Evolutionary conservation across 2,888 invertebrate genomes (phyloP).

Genomic region (Malacosoma neustria): DNA sequence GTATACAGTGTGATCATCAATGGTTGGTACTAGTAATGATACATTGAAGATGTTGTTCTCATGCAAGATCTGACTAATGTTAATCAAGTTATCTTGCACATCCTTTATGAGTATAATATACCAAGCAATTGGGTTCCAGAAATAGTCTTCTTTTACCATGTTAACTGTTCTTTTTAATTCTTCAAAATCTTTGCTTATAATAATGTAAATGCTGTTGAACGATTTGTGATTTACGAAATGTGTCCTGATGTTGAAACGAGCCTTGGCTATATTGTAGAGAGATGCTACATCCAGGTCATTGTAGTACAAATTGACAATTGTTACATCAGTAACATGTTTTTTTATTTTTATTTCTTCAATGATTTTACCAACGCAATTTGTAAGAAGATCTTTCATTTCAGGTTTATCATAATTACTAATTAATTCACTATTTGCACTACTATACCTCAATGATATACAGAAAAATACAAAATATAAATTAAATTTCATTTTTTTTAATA

Average conservation of each 20-base stretch:
- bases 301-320: slow-evolving; percentile 20
- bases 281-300: slow-evolving; percentile 10
- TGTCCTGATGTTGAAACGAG: slow-evolving; percentile 19
- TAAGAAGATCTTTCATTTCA: slow-evolving; percentile 4
- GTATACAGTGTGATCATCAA: slow-evolving; percentile 8
- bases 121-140: slow-evolving; percentile 27
- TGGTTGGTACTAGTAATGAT: slow-evolving; percentile 7
- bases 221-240: slow-evolving; percentile 16
- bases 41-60: slow-evolving; percentile 18
- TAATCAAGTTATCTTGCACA: slow-evolving; percentile 9
- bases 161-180: slow-evolving; percentile 19
- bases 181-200: slow-evolving; percentile 15
- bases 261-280: slow-evolving; percentile 16
- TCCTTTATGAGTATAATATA: slow-evolving; percentile 25
- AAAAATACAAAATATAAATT: too few relatives aligned
- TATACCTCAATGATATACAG: slow-evolving; percentile 1
- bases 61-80: slow-evolving; percentile 17
- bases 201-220: slow-evolving; percentile 20
- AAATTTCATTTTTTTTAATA: too few relatives aligned
- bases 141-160: slow-evolving; percentile 14
- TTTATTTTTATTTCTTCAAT: slow-evolving; percentile 11
- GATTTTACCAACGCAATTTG: slow-evolving; percentile 17
- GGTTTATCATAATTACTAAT: neutral
- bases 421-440: slow-evolving; percentile 3
- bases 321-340: slow-evolving; percentile 15